Conservation (phyloP, 37 sponge, comb jelly and placozoan genomes). For the Chondrosia reniformis region DNA sequence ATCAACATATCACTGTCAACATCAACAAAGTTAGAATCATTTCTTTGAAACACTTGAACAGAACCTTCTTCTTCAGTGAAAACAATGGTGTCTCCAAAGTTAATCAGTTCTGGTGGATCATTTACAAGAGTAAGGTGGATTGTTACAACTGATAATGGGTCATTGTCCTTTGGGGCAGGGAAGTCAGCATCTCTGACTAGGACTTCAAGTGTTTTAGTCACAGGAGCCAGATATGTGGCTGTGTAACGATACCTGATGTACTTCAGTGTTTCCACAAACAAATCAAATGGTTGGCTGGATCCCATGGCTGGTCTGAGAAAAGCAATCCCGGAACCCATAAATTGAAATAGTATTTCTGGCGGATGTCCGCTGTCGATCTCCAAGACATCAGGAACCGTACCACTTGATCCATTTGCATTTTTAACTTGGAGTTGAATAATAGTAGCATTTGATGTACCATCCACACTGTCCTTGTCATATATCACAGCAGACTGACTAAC, state of each 20-base stretch:
- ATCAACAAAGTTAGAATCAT: slow-evolving; percentile 34
- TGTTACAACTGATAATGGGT: slow-evolving; percentile 32
- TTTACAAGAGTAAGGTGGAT: slow-evolving; percentile 49
- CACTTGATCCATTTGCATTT: background rate
- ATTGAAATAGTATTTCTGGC: background rate
- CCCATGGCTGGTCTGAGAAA: background rate
- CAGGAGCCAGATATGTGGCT: background rate
- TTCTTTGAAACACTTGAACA: slow-evolving; percentile 18
- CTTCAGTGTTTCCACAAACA: slow-evolving; percentile 29
- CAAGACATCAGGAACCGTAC: background rate
- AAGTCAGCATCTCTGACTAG: slow-evolving; percentile 48
- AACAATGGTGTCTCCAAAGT: slow-evolving; percentile 14
- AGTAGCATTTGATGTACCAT: slow-evolving; percentile 16
- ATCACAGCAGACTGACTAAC: slow-evolving; percentile 36
- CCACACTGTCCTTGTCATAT: slow-evolving; percentile 74
- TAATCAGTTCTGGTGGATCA: slow-evolving; percentile 54
- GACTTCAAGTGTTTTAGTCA: slow-evolving; percentile 3
- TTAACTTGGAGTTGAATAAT: slow-evolving; percentile 26
- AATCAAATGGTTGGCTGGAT: background rate
- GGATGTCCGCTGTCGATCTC: background rate
- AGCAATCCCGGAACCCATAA: slow-evolving; percentile 7
- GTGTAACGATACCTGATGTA: slow-evolving; percentile 30
- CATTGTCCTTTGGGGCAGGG: background rate
- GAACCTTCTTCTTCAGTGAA: slow-evolving; percentile 27
- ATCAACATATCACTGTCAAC: slow-evolving; percentile 35